Percentiles rank a stretch among this genome's conserved stretches.
These are phyloP conservation scores for Melanostigma gelatinosum DNA, from an alignment of 2,113 vertebrate species.

Conservation along the genomic window DNA sequence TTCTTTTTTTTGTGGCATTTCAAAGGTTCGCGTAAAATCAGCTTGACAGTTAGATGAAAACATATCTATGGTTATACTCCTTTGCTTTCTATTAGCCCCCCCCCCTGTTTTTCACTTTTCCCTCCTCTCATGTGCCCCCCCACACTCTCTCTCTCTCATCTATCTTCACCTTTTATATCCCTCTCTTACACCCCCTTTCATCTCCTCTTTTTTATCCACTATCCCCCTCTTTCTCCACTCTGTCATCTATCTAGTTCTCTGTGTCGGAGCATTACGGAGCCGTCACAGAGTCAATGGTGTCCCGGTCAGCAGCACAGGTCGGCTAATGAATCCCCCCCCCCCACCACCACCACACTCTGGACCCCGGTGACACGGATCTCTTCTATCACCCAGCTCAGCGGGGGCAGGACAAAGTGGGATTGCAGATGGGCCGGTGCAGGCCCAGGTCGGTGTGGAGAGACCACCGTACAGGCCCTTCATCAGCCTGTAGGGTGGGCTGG, in stretches of 20 bases:
- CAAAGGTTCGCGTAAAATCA: constrained; percentile 49
- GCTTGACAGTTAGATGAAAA: constrained; percentile 54
- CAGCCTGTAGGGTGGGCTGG: constrained; percentile 27
- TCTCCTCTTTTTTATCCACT: constrained; percentile 50
- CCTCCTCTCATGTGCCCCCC: constrained; percentile 7
- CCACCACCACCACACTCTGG: constrained; percentile 46
- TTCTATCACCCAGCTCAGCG: constrained; percentile 58
- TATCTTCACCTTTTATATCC: constrained; percentile 27
- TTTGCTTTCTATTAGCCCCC: constrained; percentile 31
- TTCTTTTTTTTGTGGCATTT: constrained; percentile 36
- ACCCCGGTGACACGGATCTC: constrained; percentile 50
- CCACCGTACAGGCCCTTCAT: constrained; percentile 55
- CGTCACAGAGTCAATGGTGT: constrained; percentile 57
- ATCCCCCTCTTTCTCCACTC: constrained; percentile 38
- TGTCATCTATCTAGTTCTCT: constrained; percentile 55
- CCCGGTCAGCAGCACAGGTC: constrained; percentile 66
- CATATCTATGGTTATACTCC: constrained; percentile 21
- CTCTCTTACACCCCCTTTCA: constrained; percentile 29
- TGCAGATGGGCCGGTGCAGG: constrained; percentile 33
- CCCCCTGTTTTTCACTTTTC: constrained; percentile 25
- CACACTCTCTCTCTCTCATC: constrained; percentile 17
- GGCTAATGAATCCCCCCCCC: constrained; percentile 67
- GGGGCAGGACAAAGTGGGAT: constrained; percentile 44
- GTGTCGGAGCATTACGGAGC: constrained; percentile 52
- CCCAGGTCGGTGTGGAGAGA: constrained; percentile 56